A percentile compares a stretch with the other conserved stretches of the same genome.
These are phyloP conservation scores for Erebia palarica DNA, from an alignment of 2,888 invertebrate genomes.

Conservation along the genomic window DNA sequence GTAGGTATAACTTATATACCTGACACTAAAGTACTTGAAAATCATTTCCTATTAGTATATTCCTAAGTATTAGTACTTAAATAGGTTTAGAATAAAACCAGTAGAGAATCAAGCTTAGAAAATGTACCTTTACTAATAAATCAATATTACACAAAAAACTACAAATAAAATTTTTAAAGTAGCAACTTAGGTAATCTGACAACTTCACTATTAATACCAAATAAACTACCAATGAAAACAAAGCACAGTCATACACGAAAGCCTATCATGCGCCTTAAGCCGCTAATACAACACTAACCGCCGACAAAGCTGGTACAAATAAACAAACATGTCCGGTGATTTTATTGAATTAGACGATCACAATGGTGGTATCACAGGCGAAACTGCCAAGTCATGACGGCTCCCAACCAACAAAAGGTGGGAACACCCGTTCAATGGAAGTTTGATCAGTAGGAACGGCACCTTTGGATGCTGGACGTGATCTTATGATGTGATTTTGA, in stretches of 20 bases:
- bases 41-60: no score
- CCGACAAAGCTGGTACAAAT: slow-evolving; percentile 75
- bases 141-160: slow-evolving; percentile 11
- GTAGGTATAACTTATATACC: no score
- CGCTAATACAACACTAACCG: slow-evolving; percentile 65
- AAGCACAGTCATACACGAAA: slow-evolving; percentile 46
- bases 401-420: slow-evolving; percentile 77
- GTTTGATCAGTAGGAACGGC: slow-evolving; percentile 74
- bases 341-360: slow-evolving; percentile 82
- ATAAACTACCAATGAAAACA: slow-evolving; percentile 46
- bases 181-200: slow-evolving; percentile 20
- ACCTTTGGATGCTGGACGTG: slow-evolving; percentile 32
- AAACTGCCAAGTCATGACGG: slow-evolving; percentile 69
- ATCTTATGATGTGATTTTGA: slow-evolving; percentile 29
- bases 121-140: background rate
- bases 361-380: slow-evolving; percentile 64
- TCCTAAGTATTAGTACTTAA: no score
- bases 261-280: slow-evolving; percentile 65
- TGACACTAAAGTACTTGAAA: no score
- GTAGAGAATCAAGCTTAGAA: no score
- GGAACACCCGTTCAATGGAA: slow-evolving; percentile 77
- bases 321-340: slow-evolving; percentile 79
- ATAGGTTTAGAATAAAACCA: no score
- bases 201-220: slow-evolving; percentile 37
- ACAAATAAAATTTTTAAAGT: slow-evolving; percentile 1